Percentiles rank a stretch among this genome's conserved stretches.
These are phyloP conservation scores for Proteles cristata DNA, from an alignment of 2,113 vertebrate species.

Conservation along the genomic window DNA sequence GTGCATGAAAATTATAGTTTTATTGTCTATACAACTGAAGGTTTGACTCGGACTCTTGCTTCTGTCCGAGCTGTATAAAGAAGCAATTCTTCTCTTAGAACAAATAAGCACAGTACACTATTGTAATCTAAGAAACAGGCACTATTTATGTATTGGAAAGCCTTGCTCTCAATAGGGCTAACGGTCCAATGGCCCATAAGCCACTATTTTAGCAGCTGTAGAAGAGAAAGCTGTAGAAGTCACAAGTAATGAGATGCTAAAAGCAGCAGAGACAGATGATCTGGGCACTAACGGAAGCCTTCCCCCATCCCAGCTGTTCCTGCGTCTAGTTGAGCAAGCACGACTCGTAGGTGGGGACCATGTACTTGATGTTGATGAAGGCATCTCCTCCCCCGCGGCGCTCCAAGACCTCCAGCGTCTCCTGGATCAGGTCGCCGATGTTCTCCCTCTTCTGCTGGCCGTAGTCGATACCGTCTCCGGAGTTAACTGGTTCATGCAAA, in stretches of 20 bases:
- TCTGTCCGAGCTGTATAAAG: conserved; percentile 85
- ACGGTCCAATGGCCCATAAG: conserved; percentile 83
- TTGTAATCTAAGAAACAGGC: conserved; percentile 91
- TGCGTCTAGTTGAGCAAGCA: conserved; percentile 88
- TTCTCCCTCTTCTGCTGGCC: conserved; percentile 94
- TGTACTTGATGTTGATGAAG: conserved; percentile 98
- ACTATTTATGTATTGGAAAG: conserved; percentile 91
- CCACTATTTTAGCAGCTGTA: conserved; percentile 85
- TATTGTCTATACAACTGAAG: conserved; percentile 90
- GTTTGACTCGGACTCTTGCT: conserved; percentile 86
- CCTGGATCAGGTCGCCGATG: conserved; percentile 94
- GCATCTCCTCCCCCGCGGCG: conserved; percentile 92
- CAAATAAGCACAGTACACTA: conserved; percentile 91
- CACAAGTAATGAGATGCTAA: conserved; percentile 78
- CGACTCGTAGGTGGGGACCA: conserved; percentile 96
- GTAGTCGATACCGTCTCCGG: conserved; percentile 94
- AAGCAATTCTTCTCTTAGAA: conserved; percentile 87
- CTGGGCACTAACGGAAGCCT: conserved; percentile 58
- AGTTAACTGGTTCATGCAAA: conserved; percentile 89
- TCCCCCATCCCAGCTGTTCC: background rate
- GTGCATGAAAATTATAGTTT: conserved; percentile 89
- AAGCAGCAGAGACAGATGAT: conserved; percentile 60
- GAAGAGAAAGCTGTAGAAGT: conserved; percentile 65
- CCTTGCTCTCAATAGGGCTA: conserved; percentile 87
- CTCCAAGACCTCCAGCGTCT: conserved; percentile 95